phyloP scores from a whole-genome alignment of 2,888 invertebrate genomes.

The Agonum fuliginosum region DNA sequence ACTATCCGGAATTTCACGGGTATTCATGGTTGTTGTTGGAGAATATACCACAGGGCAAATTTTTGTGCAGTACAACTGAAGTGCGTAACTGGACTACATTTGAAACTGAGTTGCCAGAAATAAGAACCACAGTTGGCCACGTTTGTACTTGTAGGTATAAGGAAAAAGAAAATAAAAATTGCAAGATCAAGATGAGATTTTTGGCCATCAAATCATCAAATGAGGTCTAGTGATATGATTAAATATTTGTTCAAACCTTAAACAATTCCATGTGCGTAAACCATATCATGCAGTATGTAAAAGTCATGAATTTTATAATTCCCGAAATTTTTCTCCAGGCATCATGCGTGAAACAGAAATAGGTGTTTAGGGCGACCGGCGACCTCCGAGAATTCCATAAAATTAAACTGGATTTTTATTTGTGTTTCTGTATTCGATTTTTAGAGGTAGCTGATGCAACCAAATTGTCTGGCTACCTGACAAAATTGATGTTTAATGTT shows the following conservation, averaged over 20 bases:
- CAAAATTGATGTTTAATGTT: no score
- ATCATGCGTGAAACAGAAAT: neutral
- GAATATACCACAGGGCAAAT: no score
- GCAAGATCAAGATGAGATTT: constrained; percentile 10
- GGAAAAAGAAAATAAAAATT: neutral
- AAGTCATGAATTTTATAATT: constrained; percentile 31
- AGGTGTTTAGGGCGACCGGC: no score
- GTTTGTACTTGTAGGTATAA: neutral
- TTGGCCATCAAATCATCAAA: neutral
- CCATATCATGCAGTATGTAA: constrained; percentile 13
- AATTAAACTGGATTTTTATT: neutral
- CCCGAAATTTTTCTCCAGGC: neutral
- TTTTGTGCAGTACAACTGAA: no score
- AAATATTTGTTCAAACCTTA: constrained; percentile 29
- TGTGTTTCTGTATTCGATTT: neutral
- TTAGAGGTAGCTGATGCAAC: no score
- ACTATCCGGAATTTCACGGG: no score
- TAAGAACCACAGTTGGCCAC: no score
- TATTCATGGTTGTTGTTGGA: no score
- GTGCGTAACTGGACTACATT: no score
- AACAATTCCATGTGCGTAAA: neutral
- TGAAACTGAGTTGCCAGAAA: no score
- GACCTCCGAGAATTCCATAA: constrained; percentile 7
- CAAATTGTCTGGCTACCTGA: no score
- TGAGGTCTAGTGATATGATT: constrained; percentile 10